These are phyloP conservation scores for Bolinopsis microptera DNA, from an alignment of 37 sponge, comb jelly and placozoan genomes.

Conservation along the genomic window DNA sequence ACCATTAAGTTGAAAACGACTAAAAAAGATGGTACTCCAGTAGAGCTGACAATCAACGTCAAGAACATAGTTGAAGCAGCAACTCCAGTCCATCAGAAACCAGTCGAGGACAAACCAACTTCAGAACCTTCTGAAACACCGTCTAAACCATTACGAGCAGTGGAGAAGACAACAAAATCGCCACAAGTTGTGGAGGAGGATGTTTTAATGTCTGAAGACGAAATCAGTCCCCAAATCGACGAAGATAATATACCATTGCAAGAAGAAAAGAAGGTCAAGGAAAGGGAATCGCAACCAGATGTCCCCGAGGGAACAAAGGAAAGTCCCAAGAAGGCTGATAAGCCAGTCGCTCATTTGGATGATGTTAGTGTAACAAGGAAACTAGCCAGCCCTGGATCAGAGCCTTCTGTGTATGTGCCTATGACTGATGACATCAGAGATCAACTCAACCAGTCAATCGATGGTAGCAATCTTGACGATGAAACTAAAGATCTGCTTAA, in stretches of 20 bases:
- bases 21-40: slow-evolving; percentile 32
- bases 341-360: slow-evolving; percentile 3
- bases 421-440: slow-evolving; percentile 24
- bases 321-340: no score
- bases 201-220: neutral
- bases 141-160: neutral
- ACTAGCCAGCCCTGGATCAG: neutral
- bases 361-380: neutral
- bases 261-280: neutral
- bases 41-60: slow-evolving; percentile 30
- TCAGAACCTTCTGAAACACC: neutral
- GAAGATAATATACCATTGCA: neutral
- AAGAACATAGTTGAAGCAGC: neutral
- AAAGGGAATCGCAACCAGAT: neutral
- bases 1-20: neutral
- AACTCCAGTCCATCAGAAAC: neutral
- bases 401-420: neutral
- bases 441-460: neutral
- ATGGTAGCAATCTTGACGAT: neutral
- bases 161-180: neutral
- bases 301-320: neutral
- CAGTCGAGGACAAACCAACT: no score
- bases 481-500: neutral
- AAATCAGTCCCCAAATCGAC: neutral
- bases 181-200: neutral